phyloP scores from a whole-genome alignment of 2,888 invertebrate genomes.

The Tinea trinotella region DNA sequence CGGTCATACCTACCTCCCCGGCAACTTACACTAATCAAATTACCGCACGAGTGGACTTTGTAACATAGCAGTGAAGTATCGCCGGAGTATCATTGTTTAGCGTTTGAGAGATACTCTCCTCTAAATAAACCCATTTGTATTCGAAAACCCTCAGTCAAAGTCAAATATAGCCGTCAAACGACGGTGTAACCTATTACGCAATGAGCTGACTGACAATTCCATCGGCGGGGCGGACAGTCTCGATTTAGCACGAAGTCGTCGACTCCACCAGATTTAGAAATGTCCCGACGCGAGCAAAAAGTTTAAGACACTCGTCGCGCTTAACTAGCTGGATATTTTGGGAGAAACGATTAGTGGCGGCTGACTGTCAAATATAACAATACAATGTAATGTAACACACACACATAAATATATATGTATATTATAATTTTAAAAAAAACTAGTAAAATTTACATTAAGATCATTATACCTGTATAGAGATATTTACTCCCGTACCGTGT shows the following conservation, averaged over 20 bases:
- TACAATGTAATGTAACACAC: not conserved
- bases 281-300: conserved; percentile 54
- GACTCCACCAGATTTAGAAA: conserved; percentile 58
- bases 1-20: not conserved
- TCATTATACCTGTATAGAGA: no score
- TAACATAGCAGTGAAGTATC: not conserved
- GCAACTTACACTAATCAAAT: not conserved
- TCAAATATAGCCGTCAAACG: conserved; percentile 12
- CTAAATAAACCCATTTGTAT: conserved; percentile 12
- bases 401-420: no score
- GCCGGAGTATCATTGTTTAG: not conserved
- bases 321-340: conserved; percentile 18
- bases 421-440: no score
- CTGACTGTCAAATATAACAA: not conserved
- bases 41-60: not conserved
- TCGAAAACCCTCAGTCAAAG: not conserved
- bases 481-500: no score
- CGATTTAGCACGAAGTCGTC: conserved; percentile 51
- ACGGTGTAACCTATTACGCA: conserved; percentile 37
- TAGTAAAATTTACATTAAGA: no score
- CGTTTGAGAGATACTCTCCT: not conserved
- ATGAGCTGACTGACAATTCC: conserved; percentile 40
- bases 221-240: conserved; percentile 31
- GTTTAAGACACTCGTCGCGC: conserved; percentile 30
- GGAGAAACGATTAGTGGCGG: conserved; percentile 3